A percentile compares a stretch with the other conserved stretches of the same genome.
These are phyloP conservation scores for Peromyscus attwateri DNA, from an alignment of 2,797 vertebrate genomes.

Conservation along the genomic window DNA sequence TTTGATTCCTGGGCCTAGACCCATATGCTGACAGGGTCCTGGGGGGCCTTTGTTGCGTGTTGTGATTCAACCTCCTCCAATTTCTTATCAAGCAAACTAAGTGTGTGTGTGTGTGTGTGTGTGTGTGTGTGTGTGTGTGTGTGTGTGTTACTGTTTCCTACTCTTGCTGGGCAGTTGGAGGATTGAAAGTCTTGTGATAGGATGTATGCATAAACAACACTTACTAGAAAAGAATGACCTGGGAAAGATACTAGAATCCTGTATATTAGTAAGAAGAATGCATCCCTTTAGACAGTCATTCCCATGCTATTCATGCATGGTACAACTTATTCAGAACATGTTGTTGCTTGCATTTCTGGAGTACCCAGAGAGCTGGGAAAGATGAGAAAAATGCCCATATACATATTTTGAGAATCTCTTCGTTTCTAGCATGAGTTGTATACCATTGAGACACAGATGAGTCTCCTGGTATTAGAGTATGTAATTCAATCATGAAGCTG, in stretches of 20 bases:
- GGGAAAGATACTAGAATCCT: background rate
- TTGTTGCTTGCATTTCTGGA: conserved; percentile 21
- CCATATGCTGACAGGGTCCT: conserved; percentile 48
- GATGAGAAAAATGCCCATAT: background rate
- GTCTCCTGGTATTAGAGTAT: background rate
- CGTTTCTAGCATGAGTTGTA: conserved; percentile 19
- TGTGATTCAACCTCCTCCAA: background rate
- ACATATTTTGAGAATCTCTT: background rate
- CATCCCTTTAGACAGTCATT: background rate
- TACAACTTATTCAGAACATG: background rate
- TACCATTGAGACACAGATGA: conserved; percentile 5
- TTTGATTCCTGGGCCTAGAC: conserved; percentile 61
- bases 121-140: background rate
- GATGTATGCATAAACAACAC: background rate
- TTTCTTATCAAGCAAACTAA: background rate
- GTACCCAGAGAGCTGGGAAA: conserved; percentile 4
- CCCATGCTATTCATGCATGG: background rate
- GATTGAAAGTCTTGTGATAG: background rate
- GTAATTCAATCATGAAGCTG: background rate
- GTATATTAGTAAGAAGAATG: background rate
- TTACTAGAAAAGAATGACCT: conserved; percentile 5
- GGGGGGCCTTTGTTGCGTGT: conserved; percentile 9
- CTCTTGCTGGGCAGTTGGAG: background rate
- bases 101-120: background rate
- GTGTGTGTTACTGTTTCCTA: background rate